phyloP scores from a whole-genome alignment of 2,113 vertebrate species.

The Columba livia region DNA sequence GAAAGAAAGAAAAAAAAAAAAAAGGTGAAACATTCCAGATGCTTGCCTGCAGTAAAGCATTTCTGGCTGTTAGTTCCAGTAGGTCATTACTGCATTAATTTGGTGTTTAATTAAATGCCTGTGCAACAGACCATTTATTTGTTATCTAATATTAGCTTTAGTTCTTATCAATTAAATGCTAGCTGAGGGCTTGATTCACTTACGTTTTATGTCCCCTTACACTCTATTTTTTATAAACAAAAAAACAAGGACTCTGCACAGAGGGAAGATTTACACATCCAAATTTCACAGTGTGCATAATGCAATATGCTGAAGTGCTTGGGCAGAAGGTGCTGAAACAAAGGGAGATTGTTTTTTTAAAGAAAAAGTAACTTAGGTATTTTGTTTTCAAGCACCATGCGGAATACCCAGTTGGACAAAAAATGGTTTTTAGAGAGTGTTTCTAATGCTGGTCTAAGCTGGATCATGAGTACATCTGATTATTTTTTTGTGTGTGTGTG shows the following conservation, averaged over 20 bases:
- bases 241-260: slow-evolving; percentile 62
- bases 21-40: slow-evolving; percentile 82
- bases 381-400: neutral
- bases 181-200: slow-evolving; percentile 84
- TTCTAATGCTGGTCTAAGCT: neutral
- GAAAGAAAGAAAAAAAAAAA: neutral
- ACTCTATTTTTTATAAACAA: slow-evolving; percentile 77
- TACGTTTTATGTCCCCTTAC: slow-evolving; percentile 77
- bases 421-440: rapidly evolving
- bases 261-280: slow-evolving; percentile 58
- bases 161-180: slow-evolving; percentile 88
- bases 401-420: neutral
- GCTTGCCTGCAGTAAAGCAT: slow-evolving; percentile 80
- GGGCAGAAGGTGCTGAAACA: slow-evolving; percentile 44
- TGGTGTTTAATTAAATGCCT: slow-evolving; percentile 88
- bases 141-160: slow-evolving; percentile 89
- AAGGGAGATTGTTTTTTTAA: neutral
- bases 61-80: slow-evolving; percentile 86
- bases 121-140: slow-evolving; percentile 88
- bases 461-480: neutral
- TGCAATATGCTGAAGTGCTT: slow-evolving; percentile 49
- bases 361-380: neutral
- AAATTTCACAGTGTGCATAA: slow-evolving; percentile 50
- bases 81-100: slow-evolving; percentile 89
- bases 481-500: neutral